Base-by-base conservation (phyloP, 2,888 invertebrate genomes). In the Melitaea athalia region DNA sequence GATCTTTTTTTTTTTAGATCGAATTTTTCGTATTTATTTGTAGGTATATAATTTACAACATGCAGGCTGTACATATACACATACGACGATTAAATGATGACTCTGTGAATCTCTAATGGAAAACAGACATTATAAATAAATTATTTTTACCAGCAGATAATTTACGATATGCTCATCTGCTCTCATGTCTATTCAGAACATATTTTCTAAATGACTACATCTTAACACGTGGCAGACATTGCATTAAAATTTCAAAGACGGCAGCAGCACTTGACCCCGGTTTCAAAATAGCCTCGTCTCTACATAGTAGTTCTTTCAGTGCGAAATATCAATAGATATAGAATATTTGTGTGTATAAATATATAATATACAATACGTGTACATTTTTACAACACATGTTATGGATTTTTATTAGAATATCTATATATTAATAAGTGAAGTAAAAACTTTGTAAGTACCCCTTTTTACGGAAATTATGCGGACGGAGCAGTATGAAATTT, bases 161-260 rank as follows among this genome's bases (percentile, higher is more conserved):
- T 42, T 57, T 38, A 57, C 42, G 15, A 38, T 15, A 31, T 42
- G 5, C 15, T 5, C 42, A 42, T 42, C n/a, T 31, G 24, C 11
- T 12, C 12, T 24, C 8, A 38, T 42, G n/a, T 12, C 38, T 31
- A 33, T 33, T 33, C 8, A 43, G 33, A 60, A 47, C 47, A 42
- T 52, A 66, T 60, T 63, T 64, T 7, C 45, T 55, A 61, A 63
- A 61, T 67, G 60, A 64, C 65, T 61, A 31, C 50, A 57, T 70
- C 67, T 64, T 38, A 64, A 59, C 62, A 66, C 53, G 60, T 45
- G 66, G 45, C 50, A 60, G 47, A 38, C 63, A 59, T 45, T 64
- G 67, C 67, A 70, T 68, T 63, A 71, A 64, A 63, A 60, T 65
- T 63, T 68, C 64, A 64, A 67, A 64, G 45, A 55, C 67, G 33